These are phyloP conservation scores for Cacatua alba DNA, from an alignment of 2,113 vertebrate genomes.

Conservation along the genomic window DNA sequence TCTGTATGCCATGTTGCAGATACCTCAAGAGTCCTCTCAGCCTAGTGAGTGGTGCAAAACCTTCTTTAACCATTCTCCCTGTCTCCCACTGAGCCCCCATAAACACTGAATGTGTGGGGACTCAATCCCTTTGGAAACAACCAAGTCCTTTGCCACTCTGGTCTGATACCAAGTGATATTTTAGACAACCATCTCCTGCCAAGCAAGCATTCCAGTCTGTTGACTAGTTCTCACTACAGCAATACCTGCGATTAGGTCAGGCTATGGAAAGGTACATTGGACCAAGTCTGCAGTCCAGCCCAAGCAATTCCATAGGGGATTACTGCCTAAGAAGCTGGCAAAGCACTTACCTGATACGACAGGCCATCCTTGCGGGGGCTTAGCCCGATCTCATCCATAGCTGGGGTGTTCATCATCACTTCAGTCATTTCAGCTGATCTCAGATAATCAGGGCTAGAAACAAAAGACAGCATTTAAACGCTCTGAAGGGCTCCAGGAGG, in stretches of 20 bases:
- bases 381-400: conserved; percentile 94
- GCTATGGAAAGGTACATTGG: neutral
- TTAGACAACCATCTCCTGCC: neutral
- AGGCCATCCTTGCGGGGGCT: conserved; percentile 91
- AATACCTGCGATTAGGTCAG: neutral
- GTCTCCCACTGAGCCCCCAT: fast-evolving
- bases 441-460: conserved; percentile 88
- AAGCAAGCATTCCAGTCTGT: conserved; percentile 25
- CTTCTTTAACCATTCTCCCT: neutral
- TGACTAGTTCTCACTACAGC: neutral
- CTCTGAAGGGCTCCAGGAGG: neutral
- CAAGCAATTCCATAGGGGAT: neutral
- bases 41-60: fast-evolving
- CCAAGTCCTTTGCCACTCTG: neutral
- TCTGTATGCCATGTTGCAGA: neutral
- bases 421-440: conserved; percentile 92
- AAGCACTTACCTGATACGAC: conserved; percentile 88
- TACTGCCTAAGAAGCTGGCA: neutral
- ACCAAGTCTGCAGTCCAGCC: neutral
- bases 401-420: conserved; percentile 91
- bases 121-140: neutral
- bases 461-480: conserved; percentile 2
- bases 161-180: neutral
- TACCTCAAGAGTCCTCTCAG: neutral
- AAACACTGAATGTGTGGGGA: neutral